Conservation (phyloP, 2,888 invertebrate species). For the Drepanosiphum platanoidis region DNA sequence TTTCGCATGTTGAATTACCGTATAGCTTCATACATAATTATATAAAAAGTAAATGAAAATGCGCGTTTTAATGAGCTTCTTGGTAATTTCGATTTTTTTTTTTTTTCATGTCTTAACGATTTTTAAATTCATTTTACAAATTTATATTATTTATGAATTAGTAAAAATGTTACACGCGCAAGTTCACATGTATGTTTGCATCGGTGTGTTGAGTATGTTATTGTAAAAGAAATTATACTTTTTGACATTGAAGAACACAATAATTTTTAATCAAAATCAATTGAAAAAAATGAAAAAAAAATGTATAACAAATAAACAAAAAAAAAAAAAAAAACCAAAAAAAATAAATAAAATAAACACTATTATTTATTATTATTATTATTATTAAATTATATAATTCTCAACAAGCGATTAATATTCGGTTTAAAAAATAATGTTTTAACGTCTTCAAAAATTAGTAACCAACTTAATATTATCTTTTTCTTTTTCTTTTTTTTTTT, state of each 20-base stretch:
- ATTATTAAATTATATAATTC: slow-evolving; percentile 2
- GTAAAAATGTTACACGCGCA: not conserved
- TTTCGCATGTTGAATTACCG: not conserved
- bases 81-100: not conserved
- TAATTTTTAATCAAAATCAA: slow-evolving; percentile 45
- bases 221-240: slow-evolving; percentile 6
- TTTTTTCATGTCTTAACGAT: not conserved
- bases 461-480: slow-evolving; percentile 40
- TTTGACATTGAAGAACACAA: slow-evolving; percentile 12
- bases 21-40: not conserved
- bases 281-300: slow-evolving; percentile 17
- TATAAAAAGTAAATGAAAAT: slow-evolving; percentile 4
- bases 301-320: slow-evolving; percentile 12
- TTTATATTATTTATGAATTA: too few relatives aligned
- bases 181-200: not conserved
- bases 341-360: slow-evolving; percentile 11
- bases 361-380: slow-evolving; percentile 31
- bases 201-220: not conserved
- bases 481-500: too few relatives aligned
- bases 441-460: slow-evolving; percentile 17
- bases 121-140: not conserved
- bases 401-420: slow-evolving; percentile 25
- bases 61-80: not conserved
- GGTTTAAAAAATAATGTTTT: not conserved
- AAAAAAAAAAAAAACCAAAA: not conserved